phyloP scores from a whole-genome alignment of 2,888 invertebrate species.

The Dryomyza anilis region DNA sequence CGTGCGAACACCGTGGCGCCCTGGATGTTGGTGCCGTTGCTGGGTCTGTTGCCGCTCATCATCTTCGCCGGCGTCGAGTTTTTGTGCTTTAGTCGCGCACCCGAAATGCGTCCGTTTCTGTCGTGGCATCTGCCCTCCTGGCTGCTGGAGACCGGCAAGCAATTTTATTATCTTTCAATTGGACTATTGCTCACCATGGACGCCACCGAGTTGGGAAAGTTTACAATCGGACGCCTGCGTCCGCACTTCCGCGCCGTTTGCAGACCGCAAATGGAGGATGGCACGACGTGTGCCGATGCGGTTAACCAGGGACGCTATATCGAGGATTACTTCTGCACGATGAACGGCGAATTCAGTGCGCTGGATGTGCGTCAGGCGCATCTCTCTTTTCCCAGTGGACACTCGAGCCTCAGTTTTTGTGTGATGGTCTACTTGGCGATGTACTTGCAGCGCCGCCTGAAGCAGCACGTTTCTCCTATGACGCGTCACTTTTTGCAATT shows the following conservation, averaged over 20 bases:
- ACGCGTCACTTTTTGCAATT: conserved; percentile 79
- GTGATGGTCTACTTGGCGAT: conserved; percentile 82
- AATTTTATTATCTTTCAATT: conserved; percentile 42
- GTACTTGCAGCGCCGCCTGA: conserved; percentile 83
- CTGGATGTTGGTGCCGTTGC: conserved; percentile 41
- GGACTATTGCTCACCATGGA: conserved; percentile 47
- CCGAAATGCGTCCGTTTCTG: conserved; percentile 31
- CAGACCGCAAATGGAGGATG: conserved; percentile 68
- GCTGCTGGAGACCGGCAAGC: conserved; percentile 40
- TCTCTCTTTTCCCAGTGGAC: conserved; percentile 89
- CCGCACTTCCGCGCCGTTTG: conserved; percentile 68
- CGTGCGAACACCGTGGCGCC: conserved; percentile 44
- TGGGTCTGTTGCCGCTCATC: conserved; percentile 36
- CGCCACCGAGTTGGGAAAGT: conserved; percentile 54
- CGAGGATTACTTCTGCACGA: conserved; percentile 72
- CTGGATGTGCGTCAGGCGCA: conserved; percentile 73
- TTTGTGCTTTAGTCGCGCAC: conserved; percentile 31
- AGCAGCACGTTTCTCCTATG: conserved; percentile 79
- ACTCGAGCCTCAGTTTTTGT: conserved; percentile 85
- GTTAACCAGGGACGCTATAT: conserved; percentile 71
- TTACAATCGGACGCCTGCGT: conserved; percentile 49
- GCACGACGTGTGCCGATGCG: conserved; percentile 65
- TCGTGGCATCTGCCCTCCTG: conserved; percentile 40
- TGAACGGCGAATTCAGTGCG: conserved; percentile 61
- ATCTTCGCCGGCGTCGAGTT: conserved; percentile 46